Base-by-base conservation (phyloP, 2,113 vertebrate genomes). In the Silurus glanis region DNA sequence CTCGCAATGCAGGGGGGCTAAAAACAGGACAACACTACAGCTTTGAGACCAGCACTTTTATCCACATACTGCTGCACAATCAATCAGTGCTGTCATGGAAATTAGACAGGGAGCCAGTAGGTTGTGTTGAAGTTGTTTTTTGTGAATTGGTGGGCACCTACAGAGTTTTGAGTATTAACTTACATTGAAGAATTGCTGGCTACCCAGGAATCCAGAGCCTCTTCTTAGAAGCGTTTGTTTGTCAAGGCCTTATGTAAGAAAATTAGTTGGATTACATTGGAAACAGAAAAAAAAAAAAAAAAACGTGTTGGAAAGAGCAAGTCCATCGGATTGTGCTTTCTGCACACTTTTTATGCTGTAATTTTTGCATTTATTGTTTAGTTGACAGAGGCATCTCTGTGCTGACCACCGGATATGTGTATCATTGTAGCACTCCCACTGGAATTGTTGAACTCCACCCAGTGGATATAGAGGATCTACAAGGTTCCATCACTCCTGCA, bases 51-150 rank as follows among this genome's bases (percentile, higher is more conserved):
- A 21, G 28, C 67, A 55, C 59, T 64, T 81, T 82, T 64, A 78
- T 75, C 66, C 37, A 66, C 37, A 64, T 53, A 14, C 80, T 83
- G 79, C 59, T 53, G 4, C 56, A 25, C 47, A 71, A 89, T 89
- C 89, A 88, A 87, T 91, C 49, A 81, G 66, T 72, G 49, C 88
- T 82, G 37, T 79, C 83, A 84, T 90, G 84, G 91, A 90, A 93
- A 93, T 55, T 47, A 89, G 75, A 88, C 13, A 84, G 78, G 76
- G 58, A 62, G 53, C 67, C 85, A 85, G 80, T 84, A 85, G 88
- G 71, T 90, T 85, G 86, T 88, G 72, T 78, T 83, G 87, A 6
- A 81, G 37, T 86, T 92, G 87, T 58, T 87, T 89, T 62, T 49
- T 87, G 80, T 83, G 69, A 84, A 85, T 80, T 58, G 53, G 72